Evolutionary conservation across 2,797 vertebrate species (phyloP).

Genomic region (Syndactyla subalaris): DNA sequence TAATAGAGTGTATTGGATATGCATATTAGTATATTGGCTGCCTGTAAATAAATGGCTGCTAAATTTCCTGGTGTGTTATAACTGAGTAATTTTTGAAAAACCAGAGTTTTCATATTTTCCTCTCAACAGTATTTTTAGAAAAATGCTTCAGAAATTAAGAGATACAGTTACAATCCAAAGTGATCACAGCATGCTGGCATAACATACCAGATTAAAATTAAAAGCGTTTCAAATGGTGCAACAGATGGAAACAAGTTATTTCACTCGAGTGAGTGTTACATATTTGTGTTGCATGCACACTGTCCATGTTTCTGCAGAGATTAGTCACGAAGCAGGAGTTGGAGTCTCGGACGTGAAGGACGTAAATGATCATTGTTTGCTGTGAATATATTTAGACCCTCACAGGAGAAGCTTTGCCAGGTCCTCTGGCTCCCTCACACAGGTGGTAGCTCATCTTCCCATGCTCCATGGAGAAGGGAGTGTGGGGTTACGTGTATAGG

Average conservation of each 20-base stretch:
- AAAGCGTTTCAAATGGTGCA: not conserved
- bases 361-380: not conserved
- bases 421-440: not conserved
- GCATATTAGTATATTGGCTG: not conserved
- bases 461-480: not conserved
- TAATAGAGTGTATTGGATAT: not conserved
- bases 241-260: constrained; percentile 25
- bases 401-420: not conserved
- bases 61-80: not conserved
- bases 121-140: not conserved
- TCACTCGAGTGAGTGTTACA: not conserved
- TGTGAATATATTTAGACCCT: not conserved
- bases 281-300: not conserved
- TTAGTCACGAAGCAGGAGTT: not conserved
- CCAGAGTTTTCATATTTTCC: accelerated
- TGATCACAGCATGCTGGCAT: not conserved
- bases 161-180: not conserved
- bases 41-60: not conserved
- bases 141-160: not conserved
- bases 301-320: not conserved
- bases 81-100: not conserved
- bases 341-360: not conserved
- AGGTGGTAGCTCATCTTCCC: not conserved
- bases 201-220: not conserved
- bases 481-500: not conserved